Evolutionary conservation across 2,797 vertebrate genomes (phyloP).

Genomic region (Myiothlypis chrysogaster): DNA sequence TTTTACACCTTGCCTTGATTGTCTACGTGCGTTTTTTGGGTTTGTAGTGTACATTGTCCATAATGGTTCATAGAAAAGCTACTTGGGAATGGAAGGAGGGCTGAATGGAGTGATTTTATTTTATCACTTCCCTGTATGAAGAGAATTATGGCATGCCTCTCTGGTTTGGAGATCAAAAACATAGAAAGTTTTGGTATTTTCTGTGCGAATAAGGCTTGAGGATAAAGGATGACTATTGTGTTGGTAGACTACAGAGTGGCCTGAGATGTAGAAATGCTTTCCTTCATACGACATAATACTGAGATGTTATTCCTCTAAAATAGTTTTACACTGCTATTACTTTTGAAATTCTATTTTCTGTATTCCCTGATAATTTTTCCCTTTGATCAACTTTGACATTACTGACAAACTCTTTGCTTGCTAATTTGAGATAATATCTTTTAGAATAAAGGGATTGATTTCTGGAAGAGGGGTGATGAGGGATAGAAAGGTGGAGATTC

Average conservation of each 20-base stretch:
- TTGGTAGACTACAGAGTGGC: neutral
- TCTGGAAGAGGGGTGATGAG: neutral
- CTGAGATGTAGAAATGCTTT: neutral
- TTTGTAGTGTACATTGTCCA: neutral
- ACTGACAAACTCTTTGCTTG: neutral
- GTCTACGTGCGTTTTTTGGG: neutral
- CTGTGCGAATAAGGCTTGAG: neutral
- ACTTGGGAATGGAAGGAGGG: neutral
- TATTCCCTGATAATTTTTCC: neutral
- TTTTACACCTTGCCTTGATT: neutral
- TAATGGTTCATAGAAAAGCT: neutral
- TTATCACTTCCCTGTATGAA: neutral
- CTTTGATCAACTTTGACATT: neutral
- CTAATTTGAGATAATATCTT: neutral
- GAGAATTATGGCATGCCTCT: neutral
- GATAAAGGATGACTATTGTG: neutral
- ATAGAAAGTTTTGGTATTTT: neutral
- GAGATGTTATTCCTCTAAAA: neutral
- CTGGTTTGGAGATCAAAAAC: neutral
- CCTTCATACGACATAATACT: neutral
- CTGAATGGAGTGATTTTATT: neutral
- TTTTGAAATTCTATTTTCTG: neutral
- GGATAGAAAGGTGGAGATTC: neutral
- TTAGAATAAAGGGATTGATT: neutral
- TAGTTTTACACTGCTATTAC: neutral